phyloP scores from a whole-genome alignment of 2,797 vertebrate species.

The Numenius phaeopus region DNA sequence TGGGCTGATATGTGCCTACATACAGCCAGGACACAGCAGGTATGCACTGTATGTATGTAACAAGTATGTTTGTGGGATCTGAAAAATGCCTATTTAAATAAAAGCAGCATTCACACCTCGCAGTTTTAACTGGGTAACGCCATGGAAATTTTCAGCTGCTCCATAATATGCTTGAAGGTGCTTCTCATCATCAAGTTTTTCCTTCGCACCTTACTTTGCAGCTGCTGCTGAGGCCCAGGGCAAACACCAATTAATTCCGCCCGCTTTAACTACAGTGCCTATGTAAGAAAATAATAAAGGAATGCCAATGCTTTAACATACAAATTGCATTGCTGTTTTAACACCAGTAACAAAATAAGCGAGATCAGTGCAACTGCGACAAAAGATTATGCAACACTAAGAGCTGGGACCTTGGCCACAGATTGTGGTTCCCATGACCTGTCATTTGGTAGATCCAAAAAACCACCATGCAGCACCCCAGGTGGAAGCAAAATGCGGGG shows the following conservation, averaged over 20 bases:
- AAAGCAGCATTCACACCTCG: neutral
- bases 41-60: neutral
- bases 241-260: accelerated
- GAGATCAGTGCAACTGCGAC: neutral
- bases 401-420: neutral
- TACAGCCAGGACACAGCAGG: neutral
- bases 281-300: neutral
- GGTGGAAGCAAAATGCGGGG: neutral
- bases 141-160: neutral
- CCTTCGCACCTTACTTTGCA: neutral
- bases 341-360: neutral
- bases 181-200: neutral
- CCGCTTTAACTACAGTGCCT: neutral
- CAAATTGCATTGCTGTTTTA: neutral
- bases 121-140: neutral
- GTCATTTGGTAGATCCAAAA: neutral
- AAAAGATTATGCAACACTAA: neutral
- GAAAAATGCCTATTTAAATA: neutral
- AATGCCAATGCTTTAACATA: neutral
- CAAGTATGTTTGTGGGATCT: neutral
- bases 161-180: neutral
- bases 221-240: neutral
- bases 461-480: accelerated
- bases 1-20: neutral
- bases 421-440: neutral